Base-by-base conservation (phyloP, 2,888 invertebrate species). In the Drosophila melanocephala region DNA sequence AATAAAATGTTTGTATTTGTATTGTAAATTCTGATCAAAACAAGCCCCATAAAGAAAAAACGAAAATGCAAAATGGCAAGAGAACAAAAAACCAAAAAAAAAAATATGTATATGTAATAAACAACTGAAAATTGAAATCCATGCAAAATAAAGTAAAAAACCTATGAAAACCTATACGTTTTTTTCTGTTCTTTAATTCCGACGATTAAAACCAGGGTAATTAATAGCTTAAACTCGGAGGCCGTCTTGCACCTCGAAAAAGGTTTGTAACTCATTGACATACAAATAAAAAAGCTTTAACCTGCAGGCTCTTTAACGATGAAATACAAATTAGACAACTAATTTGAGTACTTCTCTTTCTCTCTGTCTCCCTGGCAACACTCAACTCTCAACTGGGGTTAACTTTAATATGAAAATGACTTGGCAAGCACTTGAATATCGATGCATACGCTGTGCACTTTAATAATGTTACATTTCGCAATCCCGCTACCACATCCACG, bases 21-120 rank as follows among this genome's bases (percentile, higher is more conserved):
- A 90, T 78, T 87, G 86, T 89, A 90, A 83, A 86, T 83, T 83
- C 79, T 62, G 74, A 76, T 69, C 72, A 71, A 56, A 64, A 55
- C 62, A 26, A 77, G 52, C 60, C 68, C 61, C 62, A 33, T 56
- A 62, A 59, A 47, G 72, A 56, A 35, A 26, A 50, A 22, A 52
- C 50, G 32, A 57, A 64, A 57, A 57, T 52, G 53, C 53, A 68
- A 66, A 44, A 26, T 47, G 26, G 33, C 47, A 57, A 28, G 12
- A 47, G 30, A 35, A 56, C 37, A 56, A 77, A 63, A 64, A 37
- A 76, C 39, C 16, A 33, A 56, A 62, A 62, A 44, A 5, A 19
- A 16, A 55, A 16, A 35, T 55, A 26, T 35, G 26, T 26, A 16
- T 55, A 35, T 26, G 16, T 52, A 77, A 35, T 75, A 65, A 65